A percentile compares a stretch with the other conserved stretches of the same genome.
These are phyloP conservation scores for Cheilosia impressa DNA, from an alignment of 2,888 invertebrate species.

Conservation along the genomic window DNA sequence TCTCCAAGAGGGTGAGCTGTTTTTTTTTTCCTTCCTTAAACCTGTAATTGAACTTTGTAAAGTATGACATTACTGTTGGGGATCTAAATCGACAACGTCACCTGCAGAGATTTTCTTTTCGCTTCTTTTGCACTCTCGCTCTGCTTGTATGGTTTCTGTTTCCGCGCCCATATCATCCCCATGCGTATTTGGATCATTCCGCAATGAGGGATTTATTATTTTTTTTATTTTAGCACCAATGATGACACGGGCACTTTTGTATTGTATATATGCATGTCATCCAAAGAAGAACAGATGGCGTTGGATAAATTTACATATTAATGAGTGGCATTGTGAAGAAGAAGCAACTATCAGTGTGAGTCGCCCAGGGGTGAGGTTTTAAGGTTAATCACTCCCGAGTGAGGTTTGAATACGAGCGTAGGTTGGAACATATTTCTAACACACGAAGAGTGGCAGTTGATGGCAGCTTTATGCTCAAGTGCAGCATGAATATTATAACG, in stretches of 20 bases:
- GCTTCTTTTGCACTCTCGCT: not conserved
- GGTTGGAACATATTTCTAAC: not conserved
- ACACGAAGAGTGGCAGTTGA: no score
- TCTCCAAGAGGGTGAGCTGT: no score
- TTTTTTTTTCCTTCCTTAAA: not conserved
- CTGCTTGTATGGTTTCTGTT: not conserved
- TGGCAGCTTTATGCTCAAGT: not conserved
- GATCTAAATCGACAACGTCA: conserved; percentile 56
- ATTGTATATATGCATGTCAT: conserved; percentile 24
- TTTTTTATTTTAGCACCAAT: conserved; percentile 23
- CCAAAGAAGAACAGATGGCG: conserved; percentile 11
- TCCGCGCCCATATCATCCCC: not conserved
- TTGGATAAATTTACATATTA: conserved; percentile 47
- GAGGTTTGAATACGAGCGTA: conserved; percentile 4
- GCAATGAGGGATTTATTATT: conserved; percentile 5
- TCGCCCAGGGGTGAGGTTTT: conserved; percentile 10
- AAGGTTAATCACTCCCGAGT: conserved; percentile 57
- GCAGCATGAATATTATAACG: not conserved
- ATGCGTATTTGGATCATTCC: not conserved
- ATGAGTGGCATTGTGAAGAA: conserved; percentile 10
- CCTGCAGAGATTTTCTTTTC: conserved; percentile 40
- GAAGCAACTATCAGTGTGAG: conserved; percentile 18
- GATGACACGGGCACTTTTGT: conserved; percentile 31
- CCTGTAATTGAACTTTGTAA: conserved; percentile 59
- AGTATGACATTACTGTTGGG: conserved; percentile 46